Base-by-base conservation (phyloP, 2,888 invertebrate species). In the Nymphalis urticae region DNA sequence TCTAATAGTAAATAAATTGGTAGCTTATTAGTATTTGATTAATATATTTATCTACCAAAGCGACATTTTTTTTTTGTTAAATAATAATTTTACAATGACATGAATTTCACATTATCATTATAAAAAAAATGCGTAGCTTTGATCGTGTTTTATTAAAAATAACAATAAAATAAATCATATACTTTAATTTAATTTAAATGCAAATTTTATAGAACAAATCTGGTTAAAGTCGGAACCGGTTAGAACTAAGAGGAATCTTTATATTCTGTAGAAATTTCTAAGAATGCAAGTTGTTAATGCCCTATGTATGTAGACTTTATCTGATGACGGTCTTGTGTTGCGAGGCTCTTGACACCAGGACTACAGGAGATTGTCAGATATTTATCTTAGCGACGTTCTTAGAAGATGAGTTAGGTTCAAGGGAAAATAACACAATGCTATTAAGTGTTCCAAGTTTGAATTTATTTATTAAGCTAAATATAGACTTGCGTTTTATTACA, bases 241-340 rank as follows among this genome's bases (percentile, higher is more conserved):
- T 58, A 4, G 13, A 9, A 16, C 54, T 54, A 36, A 58, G 58
- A 58, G 36, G 36, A 36, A 58, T 58, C 58, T 36, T 58, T 36
- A 24, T 58, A 36, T 58, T 27, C 58, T n/a, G 36, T 58, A 58
- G 58, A 58, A 58, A 58, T 42, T 58, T 58, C 58, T 58, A 58
- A 42, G 58, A 42, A 58, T 19, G 19, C 58, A 36, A 19, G 58
- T 58, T 58, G 58, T 58, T 58, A 58, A 58, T 58, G 36, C 42
- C 10, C 36, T 54, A 10, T 36, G 56, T 58, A 9, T 56, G 32
- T 66, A 3, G 42, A 13, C 42, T 42, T 66, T 48, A 67, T 56
- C 62, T 56, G 66, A 67, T 62, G 62, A 56, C 50, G 21, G 48
- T 17, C 48, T 21, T 48, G 65, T 59, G 58, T 58, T 58, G 19